phyloP scores from a whole-genome alignment of 2,888 invertebrate genomes.

The Andrena marginata region DNA sequence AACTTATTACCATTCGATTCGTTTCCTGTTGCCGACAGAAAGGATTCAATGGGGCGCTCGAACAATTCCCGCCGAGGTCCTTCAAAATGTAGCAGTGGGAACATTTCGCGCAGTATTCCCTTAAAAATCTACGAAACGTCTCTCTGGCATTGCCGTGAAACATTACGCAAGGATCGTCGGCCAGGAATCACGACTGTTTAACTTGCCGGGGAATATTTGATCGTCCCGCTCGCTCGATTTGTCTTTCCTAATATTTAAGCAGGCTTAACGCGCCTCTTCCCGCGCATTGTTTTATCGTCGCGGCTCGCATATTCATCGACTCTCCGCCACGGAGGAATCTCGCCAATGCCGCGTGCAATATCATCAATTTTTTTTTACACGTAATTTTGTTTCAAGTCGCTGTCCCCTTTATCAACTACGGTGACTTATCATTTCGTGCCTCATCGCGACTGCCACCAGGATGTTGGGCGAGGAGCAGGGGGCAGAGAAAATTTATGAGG shows the following conservation, averaged over 20 bases:
- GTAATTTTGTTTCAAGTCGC: constrained; percentile 17
- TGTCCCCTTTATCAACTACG: constrained; percentile 14
- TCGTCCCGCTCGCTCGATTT: constrained; percentile 24
- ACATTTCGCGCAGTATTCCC: too few species aligned
- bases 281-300: constrained; percentile 16
- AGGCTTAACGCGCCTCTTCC: constrained; percentile 7
- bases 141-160: neutral
- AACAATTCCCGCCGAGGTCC: neutral
- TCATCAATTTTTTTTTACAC: neutral
- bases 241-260: constrained; percentile 41
- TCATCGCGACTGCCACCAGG: neutral
- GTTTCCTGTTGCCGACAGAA: neutral
- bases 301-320: constrained; percentile 20
- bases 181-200: constrained; percentile 32
- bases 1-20: constrained; percentile 22
- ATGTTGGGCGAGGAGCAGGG: neutral
- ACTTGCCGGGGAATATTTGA: constrained; percentile 6
- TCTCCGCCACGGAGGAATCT: constrained; percentile 2
- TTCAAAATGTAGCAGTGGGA: too few species aligned
- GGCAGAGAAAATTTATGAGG: neutral
- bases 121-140: neutral
- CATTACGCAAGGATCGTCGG: constrained; percentile 5
- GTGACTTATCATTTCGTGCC: constrained; percentile 26
- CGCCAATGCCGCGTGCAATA: constrained; percentile 20
- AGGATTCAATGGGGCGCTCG: constrained; percentile 1